Conservation (phyloP, 2,113 vertebrate genomes). For the Agapornis roseicollis region DNA sequence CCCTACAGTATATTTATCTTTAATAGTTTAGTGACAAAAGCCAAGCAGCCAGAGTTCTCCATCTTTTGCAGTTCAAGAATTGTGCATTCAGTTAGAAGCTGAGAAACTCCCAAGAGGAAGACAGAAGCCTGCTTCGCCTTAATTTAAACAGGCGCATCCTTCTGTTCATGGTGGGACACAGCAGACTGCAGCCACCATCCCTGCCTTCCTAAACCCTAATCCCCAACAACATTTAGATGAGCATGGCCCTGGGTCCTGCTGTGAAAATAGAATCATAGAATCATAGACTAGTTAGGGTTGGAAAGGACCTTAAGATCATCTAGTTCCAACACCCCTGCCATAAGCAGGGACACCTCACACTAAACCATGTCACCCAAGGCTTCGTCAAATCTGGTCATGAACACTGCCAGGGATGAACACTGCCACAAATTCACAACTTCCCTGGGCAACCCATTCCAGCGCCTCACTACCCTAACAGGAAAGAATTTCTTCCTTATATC, state of each 20-base stretch:
- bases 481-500: too few species aligned
- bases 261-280: too few species aligned
- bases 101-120: not conserved
- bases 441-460: too few species aligned
- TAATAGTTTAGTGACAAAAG: constrained; percentile 24
- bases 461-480: too few species aligned
- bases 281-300: too few species aligned
- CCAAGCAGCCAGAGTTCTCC: not conserved
- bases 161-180: not conserved
- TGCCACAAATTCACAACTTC: too few species aligned
- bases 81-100: constrained; percentile 17
- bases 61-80: not conserved
- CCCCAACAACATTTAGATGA: accelerated
- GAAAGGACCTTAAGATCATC: too few species aligned
- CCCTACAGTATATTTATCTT: constrained; percentile 25
- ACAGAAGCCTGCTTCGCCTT: not conserved
- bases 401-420: too few species aligned
- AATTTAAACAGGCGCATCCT: not conserved
- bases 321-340: too few species aligned
- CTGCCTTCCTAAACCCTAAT: not conserved
- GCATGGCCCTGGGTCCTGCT: accelerated
- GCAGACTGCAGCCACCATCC: not conserved
- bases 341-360: too few species aligned
- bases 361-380: too few species aligned
- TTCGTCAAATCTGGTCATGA: too few species aligned